Evolutionary conservation across 2,113 vertebrate genomes (phyloP), one percentile per base, ranked within the genome.

Genomic region (Heterotis niloticus): DNA sequence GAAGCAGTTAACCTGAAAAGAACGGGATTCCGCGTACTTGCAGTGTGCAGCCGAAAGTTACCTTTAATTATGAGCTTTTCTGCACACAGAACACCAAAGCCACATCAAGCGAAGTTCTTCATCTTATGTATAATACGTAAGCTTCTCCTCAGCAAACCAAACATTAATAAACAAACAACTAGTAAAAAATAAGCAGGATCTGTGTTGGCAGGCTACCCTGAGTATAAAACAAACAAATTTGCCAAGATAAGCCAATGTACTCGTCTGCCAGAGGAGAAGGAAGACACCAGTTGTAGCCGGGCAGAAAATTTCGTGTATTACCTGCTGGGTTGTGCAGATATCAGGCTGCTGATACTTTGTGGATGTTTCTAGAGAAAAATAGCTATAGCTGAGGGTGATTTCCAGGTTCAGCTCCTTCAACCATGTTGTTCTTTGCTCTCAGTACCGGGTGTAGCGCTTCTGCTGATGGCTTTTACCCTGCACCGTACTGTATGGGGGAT

Each of bases 151-250:
- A 51, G 51, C n/a, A 51, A 72, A 72, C 54, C 69, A 72, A 54
- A 72, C 69, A 72, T 24, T n/a, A 72, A 72, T 72, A 72, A 51
- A 34, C 69, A 52, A 51, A 7, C 3, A 44, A 44, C 34, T 44
- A 44, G 34, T 12, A 71, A 51, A 52, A 71, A 71, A 54, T 44
- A 71, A 23, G 51, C 18, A 71, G 34, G 34, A 71, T 70, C 44
- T 44, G 20, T 14, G 29, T 70, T 70, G 68, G 34, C n/a, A 71
- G 10, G 69, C 44, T 34, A 71, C 69, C 23, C 18, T 51, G 51
- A 71, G 44, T 34, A 20, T 11, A 51, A 71, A 51, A 71, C n/a
- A 14, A 71, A 52, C 69, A 72, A 71, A 23, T 44, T 71, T 34
- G 29, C 68, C 68, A 10, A 5, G 68, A 12, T 34, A n/a, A 51